Conservation (phyloP, 2,888 invertebrate genomes). For the Tinea semifulvella region DNA sequence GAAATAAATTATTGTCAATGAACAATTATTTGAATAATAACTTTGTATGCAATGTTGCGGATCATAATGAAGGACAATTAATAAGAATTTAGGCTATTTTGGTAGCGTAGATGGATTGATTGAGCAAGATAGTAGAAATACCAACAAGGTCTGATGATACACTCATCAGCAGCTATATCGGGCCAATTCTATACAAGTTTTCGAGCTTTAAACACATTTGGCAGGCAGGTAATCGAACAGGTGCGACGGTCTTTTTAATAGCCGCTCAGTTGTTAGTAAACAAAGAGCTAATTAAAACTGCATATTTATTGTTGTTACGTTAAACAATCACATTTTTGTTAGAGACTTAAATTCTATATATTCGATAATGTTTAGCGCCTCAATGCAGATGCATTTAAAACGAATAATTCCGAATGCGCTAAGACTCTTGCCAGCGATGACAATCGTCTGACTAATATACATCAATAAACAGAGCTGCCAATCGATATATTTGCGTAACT, state of each 20-base stretch:
- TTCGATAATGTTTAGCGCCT: constrained; percentile 33
- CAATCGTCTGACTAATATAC: constrained; percentile 37
- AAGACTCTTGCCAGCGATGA: constrained; percentile 35
- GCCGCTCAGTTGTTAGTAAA: not conserved
- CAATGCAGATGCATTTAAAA: constrained; percentile 29
- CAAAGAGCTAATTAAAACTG: not conserved
- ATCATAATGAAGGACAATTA: not conserved
- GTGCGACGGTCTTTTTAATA: not conserved
- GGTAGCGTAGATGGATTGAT: not conserved
- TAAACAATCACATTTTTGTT: too few relatives aligned
- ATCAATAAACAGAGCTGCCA: constrained; percentile 37
- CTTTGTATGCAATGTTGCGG: not conserved
- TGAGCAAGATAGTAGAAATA: not conserved
- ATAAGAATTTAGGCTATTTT: too few relatives aligned
- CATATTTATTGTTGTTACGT: not conserved
- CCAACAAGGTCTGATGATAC: not conserved
- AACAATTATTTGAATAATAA: not conserved
- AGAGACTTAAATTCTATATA: too few relatives aligned
- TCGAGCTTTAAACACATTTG: constrained; percentile 7
- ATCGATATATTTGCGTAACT: constrained; percentile 41
- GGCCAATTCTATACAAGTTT: constrained; percentile 2
- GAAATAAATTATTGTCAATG: not conserved
- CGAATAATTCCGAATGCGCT: not conserved
- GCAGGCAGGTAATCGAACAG: not conserved
- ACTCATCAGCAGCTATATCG: not conserved